Conservation (phyloP, 2,797 vertebrate genomes). For the Numenius phaeopus region DNA sequence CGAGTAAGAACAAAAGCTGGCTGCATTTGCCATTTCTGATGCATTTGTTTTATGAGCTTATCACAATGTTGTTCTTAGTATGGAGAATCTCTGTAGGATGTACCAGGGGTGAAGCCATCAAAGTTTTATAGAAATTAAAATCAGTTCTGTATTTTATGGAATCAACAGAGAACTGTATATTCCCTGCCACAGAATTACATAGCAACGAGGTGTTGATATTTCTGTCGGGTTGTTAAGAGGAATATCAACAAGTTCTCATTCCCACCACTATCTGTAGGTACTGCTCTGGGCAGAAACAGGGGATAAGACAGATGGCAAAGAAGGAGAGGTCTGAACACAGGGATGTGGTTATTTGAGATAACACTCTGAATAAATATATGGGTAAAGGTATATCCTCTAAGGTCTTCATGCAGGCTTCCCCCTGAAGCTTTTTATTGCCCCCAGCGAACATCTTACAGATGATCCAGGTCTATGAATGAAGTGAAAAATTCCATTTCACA, state of each 20-base stretch:
- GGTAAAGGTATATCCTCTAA: background rate
- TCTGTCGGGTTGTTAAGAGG: background rate
- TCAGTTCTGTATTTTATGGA: background rate
- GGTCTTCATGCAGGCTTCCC: background rate
- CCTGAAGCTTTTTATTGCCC: background rate
- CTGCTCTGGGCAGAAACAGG: background rate
- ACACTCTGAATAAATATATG: background rate
- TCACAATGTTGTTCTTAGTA: background rate
- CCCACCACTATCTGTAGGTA: background rate
- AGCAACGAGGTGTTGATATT: background rate
- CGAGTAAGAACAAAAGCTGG: background rate
- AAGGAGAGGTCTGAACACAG: background rate
- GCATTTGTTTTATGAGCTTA: background rate
- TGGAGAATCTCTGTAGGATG: background rate
- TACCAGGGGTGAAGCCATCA: background rate
- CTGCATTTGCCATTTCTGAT: background rate
- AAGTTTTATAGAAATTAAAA: background rate
- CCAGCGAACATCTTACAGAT: background rate
- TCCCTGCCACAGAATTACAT: background rate
- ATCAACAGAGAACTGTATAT: background rate
- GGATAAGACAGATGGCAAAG: background rate
- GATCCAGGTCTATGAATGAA: background rate
- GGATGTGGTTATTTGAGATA: background rate
- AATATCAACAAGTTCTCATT: background rate
- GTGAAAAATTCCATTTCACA: background rate